Conservation (phyloP, 2,113 vertebrate species). For the Ailuropoda melanoleuca region DNA sequence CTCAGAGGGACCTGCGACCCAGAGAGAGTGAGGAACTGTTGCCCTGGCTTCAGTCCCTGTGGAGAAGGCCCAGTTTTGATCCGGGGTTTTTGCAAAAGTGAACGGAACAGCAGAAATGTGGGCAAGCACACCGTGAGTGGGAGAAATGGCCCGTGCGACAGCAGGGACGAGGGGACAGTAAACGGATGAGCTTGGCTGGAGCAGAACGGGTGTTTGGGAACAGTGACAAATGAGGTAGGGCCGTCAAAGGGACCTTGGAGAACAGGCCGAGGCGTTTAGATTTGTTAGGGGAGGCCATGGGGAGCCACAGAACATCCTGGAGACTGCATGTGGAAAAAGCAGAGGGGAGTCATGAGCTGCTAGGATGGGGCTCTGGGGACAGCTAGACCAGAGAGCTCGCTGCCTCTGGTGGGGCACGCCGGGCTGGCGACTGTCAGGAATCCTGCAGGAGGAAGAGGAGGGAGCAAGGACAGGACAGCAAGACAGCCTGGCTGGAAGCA, state of each 20-base stretch:
- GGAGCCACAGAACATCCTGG: not conserved
- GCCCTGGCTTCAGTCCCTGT: not conserved
- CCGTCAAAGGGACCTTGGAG: not conserved
- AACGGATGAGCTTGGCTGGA: conserved; percentile 70
- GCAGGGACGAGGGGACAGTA: conserved; percentile 42
- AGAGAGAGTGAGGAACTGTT: accelerated
- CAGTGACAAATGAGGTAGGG: conserved; percentile 60
- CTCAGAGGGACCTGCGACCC: not conserved
- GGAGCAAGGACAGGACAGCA: accelerated
- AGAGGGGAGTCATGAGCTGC: accelerated
- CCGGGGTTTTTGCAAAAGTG: not conserved
- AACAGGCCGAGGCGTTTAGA: not conserved
- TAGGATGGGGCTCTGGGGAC: accelerated
- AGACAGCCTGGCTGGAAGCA: not conserved
- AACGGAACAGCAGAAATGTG: not conserved
- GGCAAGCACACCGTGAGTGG: not conserved
- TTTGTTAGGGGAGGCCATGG: not conserved
- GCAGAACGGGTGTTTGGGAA: conserved; percentile 61
- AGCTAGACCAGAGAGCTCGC: accelerated
- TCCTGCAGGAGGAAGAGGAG: not conserved
- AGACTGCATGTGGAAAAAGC: accelerated
- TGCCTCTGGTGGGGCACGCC: not conserved
- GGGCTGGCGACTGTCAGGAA: not conserved
- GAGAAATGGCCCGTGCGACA: conserved; percentile 20
- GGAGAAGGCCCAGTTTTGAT: not conserved